A percentile compares a stretch with the other conserved stretches of the same genome.
Conservation (phyloP, 1,140 invertebrate genomes). For the Drosophila sechellia region DNA sequence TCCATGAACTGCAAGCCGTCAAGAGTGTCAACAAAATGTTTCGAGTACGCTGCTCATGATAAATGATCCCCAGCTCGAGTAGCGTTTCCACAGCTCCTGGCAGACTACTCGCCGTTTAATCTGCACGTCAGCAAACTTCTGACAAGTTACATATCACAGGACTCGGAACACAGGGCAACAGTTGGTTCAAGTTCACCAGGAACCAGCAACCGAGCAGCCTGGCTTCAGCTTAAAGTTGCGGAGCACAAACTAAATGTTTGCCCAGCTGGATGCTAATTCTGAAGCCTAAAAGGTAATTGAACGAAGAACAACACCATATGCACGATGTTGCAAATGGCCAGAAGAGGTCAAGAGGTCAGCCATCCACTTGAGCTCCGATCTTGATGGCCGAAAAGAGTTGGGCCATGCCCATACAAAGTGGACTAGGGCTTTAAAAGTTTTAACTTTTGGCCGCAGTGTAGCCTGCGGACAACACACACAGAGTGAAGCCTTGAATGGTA, state of each 20-base stretch:
- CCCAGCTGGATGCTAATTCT: constrained; percentile 27
- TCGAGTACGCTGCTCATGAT: constrained; percentile 59
- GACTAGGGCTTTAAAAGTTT: constrained; percentile 51
- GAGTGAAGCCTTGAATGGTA: constrained; percentile 22
- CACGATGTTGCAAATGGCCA: constrained; percentile 39
- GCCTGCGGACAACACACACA: constrained; percentile 10
- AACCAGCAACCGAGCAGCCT: constrained; percentile 5
- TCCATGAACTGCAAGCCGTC: constrained; percentile 62
- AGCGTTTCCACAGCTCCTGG: constrained; percentile 51
- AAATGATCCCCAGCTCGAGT: constrained; percentile 57
- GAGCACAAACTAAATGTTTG: constrained; percentile 38
- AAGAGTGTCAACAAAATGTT: constrained; percentile 57
- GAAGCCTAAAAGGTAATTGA: constrained; percentile 44
- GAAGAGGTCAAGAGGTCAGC: constrained; percentile 26
- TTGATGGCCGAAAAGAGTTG: constrained; percentile 42
- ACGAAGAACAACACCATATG: constrained; percentile 20
- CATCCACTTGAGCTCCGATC: constrained; percentile 21
- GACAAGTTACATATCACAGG: constrained; percentile 74
- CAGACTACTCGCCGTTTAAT: constrained; percentile 60
- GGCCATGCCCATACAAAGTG: constrained; percentile 35
- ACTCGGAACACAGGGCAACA: constrained; percentile 59
- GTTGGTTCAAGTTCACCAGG: constrained; percentile 63
- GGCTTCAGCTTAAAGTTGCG: constrained; percentile 19
- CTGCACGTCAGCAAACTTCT: constrained; percentile 76
- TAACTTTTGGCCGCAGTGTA: constrained; percentile 59